These are phyloP conservation scores for Menidia menidia DNA, from an alignment of 2,797 vertebrate species.

Conservation along the genomic window DNA sequence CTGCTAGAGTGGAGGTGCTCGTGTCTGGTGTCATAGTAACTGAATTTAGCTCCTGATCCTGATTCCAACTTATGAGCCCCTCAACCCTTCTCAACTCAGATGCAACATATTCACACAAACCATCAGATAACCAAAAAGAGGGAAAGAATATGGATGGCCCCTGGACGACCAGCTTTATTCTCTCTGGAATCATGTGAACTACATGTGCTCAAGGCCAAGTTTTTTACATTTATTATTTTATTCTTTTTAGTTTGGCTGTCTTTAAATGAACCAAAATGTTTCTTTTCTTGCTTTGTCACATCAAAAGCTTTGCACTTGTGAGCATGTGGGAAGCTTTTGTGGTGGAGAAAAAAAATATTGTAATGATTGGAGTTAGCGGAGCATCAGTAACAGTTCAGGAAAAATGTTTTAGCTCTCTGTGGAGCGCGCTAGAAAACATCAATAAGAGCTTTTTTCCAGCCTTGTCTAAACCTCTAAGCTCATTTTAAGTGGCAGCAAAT, in stretches of 20 bases:
- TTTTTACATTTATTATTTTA: too few species aligned
- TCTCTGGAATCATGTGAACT: too few species aligned
- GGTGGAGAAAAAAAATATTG: slow-evolving; percentile 1
- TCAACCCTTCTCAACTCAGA: slow-evolving; percentile 84
- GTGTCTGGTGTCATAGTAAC: slow-evolving; percentile 84
- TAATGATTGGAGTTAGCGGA: not conserved
- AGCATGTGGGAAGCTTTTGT: not conserved
- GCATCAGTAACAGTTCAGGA: not conserved
- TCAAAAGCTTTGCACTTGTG: slow-evolving; percentile 2
- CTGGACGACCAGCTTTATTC: too few species aligned
- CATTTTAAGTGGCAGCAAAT: slow-evolving; percentile 9
- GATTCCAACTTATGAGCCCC: slow-evolving; percentile 83
- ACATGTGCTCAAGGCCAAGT: too few species aligned
- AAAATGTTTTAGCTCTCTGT: not conserved
- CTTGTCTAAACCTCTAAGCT: not conserved
- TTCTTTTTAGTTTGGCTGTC: too few species aligned
- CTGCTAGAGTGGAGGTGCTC: slow-evolving; percentile 75
- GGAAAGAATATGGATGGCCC: not conserved
- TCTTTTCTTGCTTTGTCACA: not conserved
- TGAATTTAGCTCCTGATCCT: slow-evolving; percentile 75
- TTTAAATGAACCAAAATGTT: not conserved
- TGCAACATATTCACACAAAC: slow-evolving; percentile 53
- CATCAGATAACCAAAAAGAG: slow-evolving; percentile 8
- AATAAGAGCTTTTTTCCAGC: not conserved
- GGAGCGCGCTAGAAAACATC: not conserved